Percentiles rank a stretch among this genome's conserved stretches.
Evolutionary conservation across 2,113 vertebrate species (phyloP).

Genomic region (Carassius carassius): DNA sequence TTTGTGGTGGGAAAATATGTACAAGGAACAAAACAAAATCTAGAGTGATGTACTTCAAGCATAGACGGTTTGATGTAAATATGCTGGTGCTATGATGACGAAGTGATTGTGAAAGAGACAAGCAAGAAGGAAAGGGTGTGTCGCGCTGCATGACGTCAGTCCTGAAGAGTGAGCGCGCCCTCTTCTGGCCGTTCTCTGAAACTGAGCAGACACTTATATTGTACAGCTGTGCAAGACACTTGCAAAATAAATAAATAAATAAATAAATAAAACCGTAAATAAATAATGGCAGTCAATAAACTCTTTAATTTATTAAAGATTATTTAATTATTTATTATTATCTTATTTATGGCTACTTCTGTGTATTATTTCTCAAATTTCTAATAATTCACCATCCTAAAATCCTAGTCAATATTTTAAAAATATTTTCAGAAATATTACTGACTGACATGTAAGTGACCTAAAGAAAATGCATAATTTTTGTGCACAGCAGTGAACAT

Average conservation of each 20-base stretch:
- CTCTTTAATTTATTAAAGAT: too few relatives aligned
- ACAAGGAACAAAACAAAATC: neutral
- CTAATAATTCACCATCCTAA: neutral
- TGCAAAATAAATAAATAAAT: too few relatives aligned
- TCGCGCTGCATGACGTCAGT: neutral
- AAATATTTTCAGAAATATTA: neutral
- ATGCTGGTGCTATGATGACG: neutral
- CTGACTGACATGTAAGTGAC: too few relatives aligned
- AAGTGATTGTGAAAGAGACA: neutral
- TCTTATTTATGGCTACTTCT: neutral
- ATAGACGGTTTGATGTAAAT: neutral
- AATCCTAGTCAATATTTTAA: neutral
- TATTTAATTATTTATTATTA: too few relatives aligned
- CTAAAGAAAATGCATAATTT: too few relatives aligned
- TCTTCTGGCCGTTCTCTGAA: constrained; percentile 9
- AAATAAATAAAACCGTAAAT: neutral
- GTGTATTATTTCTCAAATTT: neutral
- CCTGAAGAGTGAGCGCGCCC: constrained; percentile 1
- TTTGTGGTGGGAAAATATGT: neutral
- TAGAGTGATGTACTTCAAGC: neutral
- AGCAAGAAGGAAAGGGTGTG: constrained; percentile 27
- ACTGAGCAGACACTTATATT: neutral
- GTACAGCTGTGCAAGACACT: neutral
- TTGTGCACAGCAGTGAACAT: neutral
- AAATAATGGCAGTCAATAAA: neutral